These are phyloP conservation scores for Sardinella longiceps DNA, from an alignment of 2,797 vertebrate species.

Conservation along the genomic window DNA sequence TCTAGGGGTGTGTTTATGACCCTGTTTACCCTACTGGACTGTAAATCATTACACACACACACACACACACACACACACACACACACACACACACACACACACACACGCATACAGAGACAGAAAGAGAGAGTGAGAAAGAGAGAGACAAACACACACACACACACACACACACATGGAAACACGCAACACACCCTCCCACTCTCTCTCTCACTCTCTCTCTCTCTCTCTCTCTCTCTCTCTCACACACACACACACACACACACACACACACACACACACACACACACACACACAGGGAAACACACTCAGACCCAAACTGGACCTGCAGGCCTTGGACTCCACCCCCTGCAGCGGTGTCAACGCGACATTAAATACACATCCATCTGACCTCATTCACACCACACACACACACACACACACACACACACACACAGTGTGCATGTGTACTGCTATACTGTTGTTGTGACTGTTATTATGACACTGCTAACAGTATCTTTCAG, in stretches of 20 bases:
- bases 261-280: too few relatives aligned
- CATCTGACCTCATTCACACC: constrained; percentile 5
- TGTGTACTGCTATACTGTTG: neutral
- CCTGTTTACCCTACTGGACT: neutral
- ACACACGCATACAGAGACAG: too few relatives aligned
- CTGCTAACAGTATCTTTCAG: too few relatives aligned
- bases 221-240: too few relatives aligned
- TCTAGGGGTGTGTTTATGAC: neutral
- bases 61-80: too few relatives aligned
- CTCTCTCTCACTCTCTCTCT: too few relatives aligned
- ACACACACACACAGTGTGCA: neutral
- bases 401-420: constrained; percentile 2
- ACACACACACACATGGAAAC: neutral
- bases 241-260: neutral
- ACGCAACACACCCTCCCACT: neutral
- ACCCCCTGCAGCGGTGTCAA: neutral
- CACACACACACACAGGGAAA: too few relatives aligned
- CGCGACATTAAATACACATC: neutral
- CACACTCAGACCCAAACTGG: neutral
- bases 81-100: neutral
- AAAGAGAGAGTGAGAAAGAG: too few relatives aligned
- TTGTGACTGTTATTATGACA: too few relatives aligned
- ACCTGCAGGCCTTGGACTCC: neutral
- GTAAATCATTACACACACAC: neutral
- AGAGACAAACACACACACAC: neutral